These are phyloP conservation scores for Panurus biarmicus DNA, from an alignment of 2,113 vertebrate species.

Conservation along the genomic window DNA sequence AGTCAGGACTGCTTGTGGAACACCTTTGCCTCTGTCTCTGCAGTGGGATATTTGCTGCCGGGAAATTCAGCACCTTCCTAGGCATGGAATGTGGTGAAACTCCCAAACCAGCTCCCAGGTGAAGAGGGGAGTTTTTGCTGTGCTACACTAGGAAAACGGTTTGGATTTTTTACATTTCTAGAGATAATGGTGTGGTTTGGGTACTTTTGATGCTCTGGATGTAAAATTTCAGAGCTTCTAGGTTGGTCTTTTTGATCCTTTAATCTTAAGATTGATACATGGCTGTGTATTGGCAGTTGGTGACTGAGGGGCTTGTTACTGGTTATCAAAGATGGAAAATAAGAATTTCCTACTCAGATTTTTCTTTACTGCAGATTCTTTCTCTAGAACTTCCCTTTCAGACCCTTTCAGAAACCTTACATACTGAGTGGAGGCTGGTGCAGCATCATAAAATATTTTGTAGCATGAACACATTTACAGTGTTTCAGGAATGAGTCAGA, in stretches of 20 bases:
- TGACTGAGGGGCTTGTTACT: not conserved
- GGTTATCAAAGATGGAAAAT: not conserved
- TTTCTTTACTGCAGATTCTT: not conserved
- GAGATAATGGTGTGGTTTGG: not conserved
- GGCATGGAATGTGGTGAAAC: fast-evolving
- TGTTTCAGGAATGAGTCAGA: not conserved
- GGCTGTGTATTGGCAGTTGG: not conserved
- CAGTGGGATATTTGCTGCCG: not conserved
- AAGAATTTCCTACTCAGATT: not conserved
- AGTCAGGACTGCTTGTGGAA: not conserved
- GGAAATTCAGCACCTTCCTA: not conserved
- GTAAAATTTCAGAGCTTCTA: not conserved
- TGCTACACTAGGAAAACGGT: not conserved
- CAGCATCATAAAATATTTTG: not conserved
- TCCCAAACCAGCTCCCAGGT: not conserved
- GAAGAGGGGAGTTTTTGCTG: not conserved
- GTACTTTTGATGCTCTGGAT: not conserved
- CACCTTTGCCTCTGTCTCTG: not conserved
- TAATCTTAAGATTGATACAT: not conserved
- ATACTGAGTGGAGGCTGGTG: not conserved
- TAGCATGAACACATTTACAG: not conserved
- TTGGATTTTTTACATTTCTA: not conserved
- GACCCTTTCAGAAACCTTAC: not conserved
- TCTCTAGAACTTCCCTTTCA: not conserved
- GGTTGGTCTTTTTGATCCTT: not conserved